Conservation (phyloP, 1,140 invertebrate species). For the Formica exsecta region DNA sequence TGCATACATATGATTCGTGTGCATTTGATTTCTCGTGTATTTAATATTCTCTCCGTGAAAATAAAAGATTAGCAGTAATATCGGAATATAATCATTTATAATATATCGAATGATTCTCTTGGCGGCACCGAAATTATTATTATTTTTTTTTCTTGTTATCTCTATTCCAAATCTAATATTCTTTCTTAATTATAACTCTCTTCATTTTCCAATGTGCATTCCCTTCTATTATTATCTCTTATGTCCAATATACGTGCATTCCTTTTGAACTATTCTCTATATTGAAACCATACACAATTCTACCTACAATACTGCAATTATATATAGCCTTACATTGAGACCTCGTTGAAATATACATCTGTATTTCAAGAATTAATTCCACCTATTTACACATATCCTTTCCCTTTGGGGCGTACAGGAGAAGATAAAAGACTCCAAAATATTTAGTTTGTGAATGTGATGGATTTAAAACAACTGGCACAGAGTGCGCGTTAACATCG, state of each 20-base stretch:
- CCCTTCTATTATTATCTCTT: not conserved
- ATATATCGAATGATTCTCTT: too few species aligned
- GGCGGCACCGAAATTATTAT: not conserved
- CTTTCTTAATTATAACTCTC: not conserved
- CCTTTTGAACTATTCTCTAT: not conserved
- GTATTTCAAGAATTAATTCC: slow-evolving; percentile 25
- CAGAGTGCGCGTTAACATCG: slow-evolving; percentile 25
- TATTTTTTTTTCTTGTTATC: not conserved
- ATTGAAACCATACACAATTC: not conserved
- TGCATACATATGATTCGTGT: not conserved
- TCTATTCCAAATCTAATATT: not conserved
- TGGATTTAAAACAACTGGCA: slow-evolving; percentile 58
- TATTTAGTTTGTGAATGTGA: slow-evolving; percentile 47
- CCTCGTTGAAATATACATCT: slow-evolving; percentile 9
- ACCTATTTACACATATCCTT: slow-evolving; percentile 1
- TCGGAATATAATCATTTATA: not conserved
- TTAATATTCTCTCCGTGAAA: slow-evolving; percentile 10
- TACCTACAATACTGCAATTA: not conserved
- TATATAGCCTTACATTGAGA: not conserved
- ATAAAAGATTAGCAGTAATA: not conserved
- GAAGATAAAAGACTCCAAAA: slow-evolving; percentile 10
- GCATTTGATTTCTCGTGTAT: not conserved
- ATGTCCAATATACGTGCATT: not conserved
- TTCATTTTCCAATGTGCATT: not conserved
- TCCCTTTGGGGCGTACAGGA: slow-evolving; percentile 5